phyloP scores from a whole-genome alignment of 2,888 invertebrate species.

The Ophraella communa region DNA sequence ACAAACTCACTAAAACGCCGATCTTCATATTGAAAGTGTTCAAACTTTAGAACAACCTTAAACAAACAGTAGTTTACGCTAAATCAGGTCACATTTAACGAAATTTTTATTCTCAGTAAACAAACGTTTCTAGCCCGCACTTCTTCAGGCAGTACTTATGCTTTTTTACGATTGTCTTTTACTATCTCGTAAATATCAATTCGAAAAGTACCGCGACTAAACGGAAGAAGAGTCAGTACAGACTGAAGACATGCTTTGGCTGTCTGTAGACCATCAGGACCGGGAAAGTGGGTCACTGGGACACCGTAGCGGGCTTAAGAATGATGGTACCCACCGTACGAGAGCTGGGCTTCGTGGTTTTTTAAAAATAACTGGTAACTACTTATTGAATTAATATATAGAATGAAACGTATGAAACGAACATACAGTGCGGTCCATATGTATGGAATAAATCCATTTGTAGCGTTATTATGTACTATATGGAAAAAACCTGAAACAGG shows the following conservation, averaged over 20 bases:
- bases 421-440: neutral
- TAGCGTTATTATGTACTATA: too few relatives aligned
- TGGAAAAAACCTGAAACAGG: too few relatives aligned
- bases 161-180: slow-evolving; percentile 1
- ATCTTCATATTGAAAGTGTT: slow-evolving; percentile 45
- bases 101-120: neutral
- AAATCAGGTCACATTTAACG: neutral
- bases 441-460: too few relatives aligned
- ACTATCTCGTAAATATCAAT: neutral
- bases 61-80: neutral
- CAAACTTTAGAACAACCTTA: too few relatives aligned
- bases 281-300: slow-evolving; percentile 59
- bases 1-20: slow-evolving; percentile 48
- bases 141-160: neutral
- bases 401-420: neutral
- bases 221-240: slow-evolving; percentile 42
- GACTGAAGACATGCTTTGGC: slow-evolving; percentile 46
- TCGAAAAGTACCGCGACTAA: slow-evolving; percentile 26
- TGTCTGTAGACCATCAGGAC: slow-evolving; percentile 60
- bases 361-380: slow-evolving; percentile 6
- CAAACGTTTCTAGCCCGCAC: neutral
- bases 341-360: slow-evolving; percentile 16
- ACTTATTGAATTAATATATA: neutral
- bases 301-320: slow-evolving; percentile 57
- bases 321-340: slow-evolving; percentile 31